Conservation (phyloP, 2,797 vertebrate species). For the Poliocrania exsul region DNA sequence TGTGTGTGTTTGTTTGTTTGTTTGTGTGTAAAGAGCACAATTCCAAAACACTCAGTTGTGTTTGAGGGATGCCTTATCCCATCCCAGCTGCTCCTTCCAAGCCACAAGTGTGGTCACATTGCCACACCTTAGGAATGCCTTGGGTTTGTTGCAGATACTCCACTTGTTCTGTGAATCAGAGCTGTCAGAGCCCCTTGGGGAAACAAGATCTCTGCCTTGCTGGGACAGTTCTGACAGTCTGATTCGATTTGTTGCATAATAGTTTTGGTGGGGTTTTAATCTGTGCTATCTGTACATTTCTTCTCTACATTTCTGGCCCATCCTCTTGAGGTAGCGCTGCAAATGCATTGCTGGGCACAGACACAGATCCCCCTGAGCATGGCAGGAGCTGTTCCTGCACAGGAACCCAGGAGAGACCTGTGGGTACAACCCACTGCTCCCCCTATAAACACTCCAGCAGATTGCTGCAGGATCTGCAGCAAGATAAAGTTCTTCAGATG, state of each 20-base stretch:
- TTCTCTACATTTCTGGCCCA: background rate
- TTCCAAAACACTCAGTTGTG: background rate
- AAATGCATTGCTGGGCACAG: background rate
- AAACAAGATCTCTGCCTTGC: background rate
- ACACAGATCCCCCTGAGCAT: constrained; percentile 24
- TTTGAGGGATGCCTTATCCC: background rate
- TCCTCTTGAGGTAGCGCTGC: background rate
- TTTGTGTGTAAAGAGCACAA: background rate
- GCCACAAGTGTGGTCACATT: background rate
- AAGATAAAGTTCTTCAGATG: background rate
- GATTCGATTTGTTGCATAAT: background rate
- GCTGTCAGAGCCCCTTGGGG: background rate
- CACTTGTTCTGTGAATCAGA: background rate
- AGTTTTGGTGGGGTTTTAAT: background rate
- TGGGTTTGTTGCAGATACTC: background rate
- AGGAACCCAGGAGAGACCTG: background rate
- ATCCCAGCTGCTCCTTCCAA: background rate
- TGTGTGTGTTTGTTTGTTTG: background rate
- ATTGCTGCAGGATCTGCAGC: background rate
- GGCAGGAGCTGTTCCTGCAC: background rate
- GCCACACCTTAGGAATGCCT: background rate
- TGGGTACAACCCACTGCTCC: background rate
- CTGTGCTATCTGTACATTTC: background rate
- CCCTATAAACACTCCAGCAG: background rate
- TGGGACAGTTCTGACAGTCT: background rate